Percentiles rank a stretch among this genome's conserved stretches.
Evolutionary conservation across 2,797 vertebrate species (phyloP).

Genomic region (Myioborus melanocephalus): DNA sequence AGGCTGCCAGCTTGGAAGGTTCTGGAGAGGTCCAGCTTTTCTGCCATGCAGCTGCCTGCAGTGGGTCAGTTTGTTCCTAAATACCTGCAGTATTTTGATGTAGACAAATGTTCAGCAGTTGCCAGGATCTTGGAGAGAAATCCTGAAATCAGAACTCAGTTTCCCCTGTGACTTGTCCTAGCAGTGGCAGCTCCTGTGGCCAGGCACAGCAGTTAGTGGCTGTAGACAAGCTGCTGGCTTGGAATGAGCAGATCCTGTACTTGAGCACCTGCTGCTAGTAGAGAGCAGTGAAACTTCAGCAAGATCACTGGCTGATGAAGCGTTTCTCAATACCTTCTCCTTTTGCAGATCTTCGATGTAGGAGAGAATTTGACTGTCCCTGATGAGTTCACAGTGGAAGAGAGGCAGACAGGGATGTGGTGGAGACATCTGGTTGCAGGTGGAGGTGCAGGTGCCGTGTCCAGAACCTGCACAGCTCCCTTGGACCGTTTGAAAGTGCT

Average conservation of each 20-base stretch:
- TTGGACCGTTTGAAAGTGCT: slow-evolving; percentile 94
- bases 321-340: neutral
- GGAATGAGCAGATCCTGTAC: neutral
- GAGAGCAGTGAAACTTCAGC: neutral
- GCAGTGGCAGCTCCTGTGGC: neutral
- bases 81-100: neutral
- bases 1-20: neutral
- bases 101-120: neutral
- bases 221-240: neutral
- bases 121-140: neutral
- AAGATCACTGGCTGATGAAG: neutral
- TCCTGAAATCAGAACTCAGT: neutral
- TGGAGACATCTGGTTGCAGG: slow-evolving; percentile 97
- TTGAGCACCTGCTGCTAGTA: neutral
- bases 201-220: neutral
- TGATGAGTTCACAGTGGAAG: slow-evolving; percentile 95
- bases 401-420: slow-evolving; percentile 93
- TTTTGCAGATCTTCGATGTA: slow-evolving; percentile 91
- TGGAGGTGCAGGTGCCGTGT: slow-evolving; percentile 91
- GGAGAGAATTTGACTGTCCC: slow-evolving; percentile 94
- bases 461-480: slow-evolving; percentile 93
- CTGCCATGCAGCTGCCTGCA: neutral
- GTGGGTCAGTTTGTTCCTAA: slow-evolving; percentile 1
- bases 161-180: neutral
- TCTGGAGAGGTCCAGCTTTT: neutral